A percentile compares a stretch with the other conserved stretches of the same genome.
Conservation (phyloP, 1,140 invertebrate species). For the Bombus sylvicola region DNA sequence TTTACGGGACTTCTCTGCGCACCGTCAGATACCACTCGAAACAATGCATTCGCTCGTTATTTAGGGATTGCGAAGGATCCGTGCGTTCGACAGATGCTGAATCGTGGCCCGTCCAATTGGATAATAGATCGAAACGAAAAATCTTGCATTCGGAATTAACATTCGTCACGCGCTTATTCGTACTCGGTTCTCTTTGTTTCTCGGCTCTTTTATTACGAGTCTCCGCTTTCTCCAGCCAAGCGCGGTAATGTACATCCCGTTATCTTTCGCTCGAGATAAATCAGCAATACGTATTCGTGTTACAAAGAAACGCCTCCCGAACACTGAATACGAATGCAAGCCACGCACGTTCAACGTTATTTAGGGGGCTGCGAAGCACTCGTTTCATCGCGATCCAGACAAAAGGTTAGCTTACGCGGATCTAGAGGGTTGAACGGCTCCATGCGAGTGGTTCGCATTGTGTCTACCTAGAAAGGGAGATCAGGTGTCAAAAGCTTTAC, state of each 20-base stretch:
- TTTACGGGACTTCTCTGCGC: conserved; percentile 30
- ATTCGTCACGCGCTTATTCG: not conserved
- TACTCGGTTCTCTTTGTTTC: not conserved
- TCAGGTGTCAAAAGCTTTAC: conserved; percentile 51
- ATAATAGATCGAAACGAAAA: not conserved
- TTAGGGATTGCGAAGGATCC: conserved; percentile 16
- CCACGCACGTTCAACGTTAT: conserved; percentile 36
- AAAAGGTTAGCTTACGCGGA: conserved; percentile 35
- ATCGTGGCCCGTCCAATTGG: not conserved
- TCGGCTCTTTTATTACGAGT: not conserved
- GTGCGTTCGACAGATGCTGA: not conserved
- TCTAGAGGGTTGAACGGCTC: conserved; percentile 6
- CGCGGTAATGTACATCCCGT: not conserved
- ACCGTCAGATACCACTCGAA: conserved; percentile 27
- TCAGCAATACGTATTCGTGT: not conserved
- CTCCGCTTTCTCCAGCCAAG: not conserved
- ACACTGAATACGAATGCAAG: not conserved
- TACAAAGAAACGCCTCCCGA: not conserved
- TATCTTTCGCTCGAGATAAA: not conserved
- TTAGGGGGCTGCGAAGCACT: conserved; percentile 18
- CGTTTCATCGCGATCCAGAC: conserved; percentile 24
- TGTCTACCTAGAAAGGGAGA: conserved; percentile 44
- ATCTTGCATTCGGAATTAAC: not conserved
- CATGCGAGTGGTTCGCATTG: conserved; percentile 12
- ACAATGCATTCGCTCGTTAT: conserved; percentile 38